A percentile compares a stretch with the other conserved stretches of the same genome.
Evolutionary conservation across 2,888 invertebrate genomes (phyloP).

Genomic region (Epirrhoe alternata): DNA sequence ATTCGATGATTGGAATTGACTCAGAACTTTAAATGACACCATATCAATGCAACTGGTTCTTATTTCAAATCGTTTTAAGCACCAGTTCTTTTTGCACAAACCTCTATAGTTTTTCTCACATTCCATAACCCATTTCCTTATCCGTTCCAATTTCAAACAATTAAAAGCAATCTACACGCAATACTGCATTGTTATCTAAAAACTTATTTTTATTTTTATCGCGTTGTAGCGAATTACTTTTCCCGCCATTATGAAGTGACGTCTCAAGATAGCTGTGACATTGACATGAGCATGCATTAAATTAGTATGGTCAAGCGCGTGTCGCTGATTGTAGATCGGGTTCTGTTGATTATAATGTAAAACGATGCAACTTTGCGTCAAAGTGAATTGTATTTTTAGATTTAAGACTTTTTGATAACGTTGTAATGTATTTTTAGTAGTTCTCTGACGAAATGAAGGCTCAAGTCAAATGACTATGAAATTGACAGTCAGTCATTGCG

Average conservation of each 20-base stretch:
- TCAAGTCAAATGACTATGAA: background rate
- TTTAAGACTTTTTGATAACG: background rate
- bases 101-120: background rate
- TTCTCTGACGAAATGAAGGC: background rate
- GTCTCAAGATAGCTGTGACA: slow-evolving; percentile 69
- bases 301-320: slow-evolving; percentile 28
- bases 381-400: background rate
- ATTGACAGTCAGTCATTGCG: background rate
- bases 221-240: slow-evolving; percentile 59
- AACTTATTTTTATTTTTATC: slow-evolving; percentile 40
- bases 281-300: slow-evolving; percentile 79
- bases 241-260: slow-evolving; percentile 56
- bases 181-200: slow-evolving; percentile 35
- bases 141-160: slow-evolving; percentile 32
- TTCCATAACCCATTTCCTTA: slow-evolving; percentile 18
- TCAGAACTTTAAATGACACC: too few relatives aligned
- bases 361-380: background rate
- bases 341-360: slow-evolving; percentile 25
- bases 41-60: too few relatives aligned
- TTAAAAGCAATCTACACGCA: slow-evolving; percentile 33
- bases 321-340: slow-evolving; percentile 17
- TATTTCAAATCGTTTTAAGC: background rate
- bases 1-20: too few relatives aligned
- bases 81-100: background rate
- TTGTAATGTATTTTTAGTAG: background rate